Evolutionary conservation across 2,888 invertebrate genomes (phyloP).

Genomic region (Drepana falcataria): DNA sequence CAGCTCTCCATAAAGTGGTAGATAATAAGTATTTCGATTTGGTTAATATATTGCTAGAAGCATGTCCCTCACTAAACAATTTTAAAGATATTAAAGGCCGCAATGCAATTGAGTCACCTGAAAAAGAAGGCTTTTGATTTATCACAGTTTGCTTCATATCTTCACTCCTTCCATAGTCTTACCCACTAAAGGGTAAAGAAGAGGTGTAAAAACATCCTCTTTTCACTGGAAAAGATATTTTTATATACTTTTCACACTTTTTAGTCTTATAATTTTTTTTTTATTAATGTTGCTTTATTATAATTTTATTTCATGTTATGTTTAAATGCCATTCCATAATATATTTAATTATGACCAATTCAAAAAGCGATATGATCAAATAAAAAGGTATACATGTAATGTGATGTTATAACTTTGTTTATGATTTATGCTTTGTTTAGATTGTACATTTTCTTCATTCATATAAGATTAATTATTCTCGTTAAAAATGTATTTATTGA

Average conservation of each 20-base stretch:
- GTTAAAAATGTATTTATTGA: no score
- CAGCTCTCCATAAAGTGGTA: slow-evolving; percentile 87
- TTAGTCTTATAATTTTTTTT: background rate
- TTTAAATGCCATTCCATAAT: background rate
- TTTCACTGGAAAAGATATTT: no score
- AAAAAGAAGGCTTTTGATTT: background rate
- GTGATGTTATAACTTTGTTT: no score
- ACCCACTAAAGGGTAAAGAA: no score
- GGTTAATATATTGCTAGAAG: slow-evolving; percentile 53
- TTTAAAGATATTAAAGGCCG: slow-evolving; percentile 63
- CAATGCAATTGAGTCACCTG: slow-evolving; percentile 43
- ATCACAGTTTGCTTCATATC: background rate
- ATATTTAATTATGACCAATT: background rate
- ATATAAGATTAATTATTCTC: no score
- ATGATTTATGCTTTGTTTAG: no score
- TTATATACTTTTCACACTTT: no score
- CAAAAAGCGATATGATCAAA: background rate
- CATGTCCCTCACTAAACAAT: slow-evolving; percentile 45
- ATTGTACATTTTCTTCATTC: no score
- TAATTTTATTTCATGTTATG: background rate
- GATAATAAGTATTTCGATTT: slow-evolving; percentile 73
- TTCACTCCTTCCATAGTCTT: no score
- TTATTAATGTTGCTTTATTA: background rate
- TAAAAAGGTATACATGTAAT: no score
- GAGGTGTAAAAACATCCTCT: no score